A percentile compares a stretch with the other conserved stretches of the same genome.
Conservation (phyloP, 1,140 invertebrate species). For the Pseudomyrmex concolor region DNA sequence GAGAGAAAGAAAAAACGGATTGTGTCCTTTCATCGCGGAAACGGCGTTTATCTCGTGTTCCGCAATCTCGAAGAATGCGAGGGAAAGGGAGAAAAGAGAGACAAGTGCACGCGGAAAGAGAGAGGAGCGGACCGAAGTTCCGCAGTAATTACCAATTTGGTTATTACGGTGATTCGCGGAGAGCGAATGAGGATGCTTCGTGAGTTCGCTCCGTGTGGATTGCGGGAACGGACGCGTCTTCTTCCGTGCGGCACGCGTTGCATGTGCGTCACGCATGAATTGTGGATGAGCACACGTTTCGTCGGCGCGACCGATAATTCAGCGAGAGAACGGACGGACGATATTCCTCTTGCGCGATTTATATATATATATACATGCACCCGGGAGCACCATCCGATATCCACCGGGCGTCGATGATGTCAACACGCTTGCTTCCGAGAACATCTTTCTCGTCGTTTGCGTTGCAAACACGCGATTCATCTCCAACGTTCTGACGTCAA, state of each 20-base stretch:
- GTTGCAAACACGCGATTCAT: neutral
- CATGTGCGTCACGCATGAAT: neutral
- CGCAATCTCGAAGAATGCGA: conserved; percentile 48
- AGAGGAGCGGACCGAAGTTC: conserved; percentile 56
- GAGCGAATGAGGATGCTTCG: conserved; percentile 57
- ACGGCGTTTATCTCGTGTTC: conserved; percentile 59
- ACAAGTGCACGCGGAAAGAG: conserved; percentile 24
- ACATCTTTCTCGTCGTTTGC: neutral
- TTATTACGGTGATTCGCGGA: conserved; percentile 73
- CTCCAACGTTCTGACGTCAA: neutral
- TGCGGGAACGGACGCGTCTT: neutral
- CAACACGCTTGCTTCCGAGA: conserved; percentile 12
- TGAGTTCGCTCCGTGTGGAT: conserved; percentile 58
- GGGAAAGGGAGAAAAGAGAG: conserved; percentile 36
- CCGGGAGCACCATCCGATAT: neutral
- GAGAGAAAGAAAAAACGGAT: neutral
- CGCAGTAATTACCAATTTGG: conserved; percentile 76
- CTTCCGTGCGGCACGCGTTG: conserved; percentile 32
- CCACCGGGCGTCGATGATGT: conserved; percentile 6
- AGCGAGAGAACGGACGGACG: conserved; percentile 8
- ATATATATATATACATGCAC: neutral
- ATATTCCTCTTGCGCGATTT: conserved; percentile 1
- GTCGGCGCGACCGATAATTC: conserved; percentile 37
- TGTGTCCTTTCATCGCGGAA: conserved; percentile 5
- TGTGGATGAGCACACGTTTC: conserved; percentile 1